Percentiles rank a stretch among this genome's conserved stretches.
Conservation (phyloP, 37 sponge, comb jelly and placozoan genomes). For the Eunapius fragilis region DNA sequence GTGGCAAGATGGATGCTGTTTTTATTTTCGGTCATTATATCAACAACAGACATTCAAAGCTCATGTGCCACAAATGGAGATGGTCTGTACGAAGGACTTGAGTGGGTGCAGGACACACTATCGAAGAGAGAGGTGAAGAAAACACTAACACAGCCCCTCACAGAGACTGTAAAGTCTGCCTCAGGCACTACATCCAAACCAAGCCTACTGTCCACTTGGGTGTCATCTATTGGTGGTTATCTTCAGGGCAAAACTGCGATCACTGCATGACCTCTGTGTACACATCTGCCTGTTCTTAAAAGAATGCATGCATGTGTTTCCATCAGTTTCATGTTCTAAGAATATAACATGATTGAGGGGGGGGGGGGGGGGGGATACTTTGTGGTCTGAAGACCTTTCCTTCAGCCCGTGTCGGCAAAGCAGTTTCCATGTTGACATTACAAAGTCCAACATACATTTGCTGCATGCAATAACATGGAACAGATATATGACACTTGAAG, state of each 20-base stretch:
- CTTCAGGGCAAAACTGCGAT: background rate
- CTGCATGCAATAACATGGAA: no score
- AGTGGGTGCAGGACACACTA: slow-evolving; percentile 51
- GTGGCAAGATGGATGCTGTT: background rate
- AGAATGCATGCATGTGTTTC: no score
- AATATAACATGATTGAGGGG: no score
- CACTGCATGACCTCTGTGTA: background rate
- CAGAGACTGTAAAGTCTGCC: slow-evolving; percentile 18
- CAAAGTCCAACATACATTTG: no score
- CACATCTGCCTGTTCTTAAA: no score
- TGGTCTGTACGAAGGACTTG: slow-evolving; percentile 88
- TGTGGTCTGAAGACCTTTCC: no score
- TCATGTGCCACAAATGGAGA: slow-evolving; percentile 76
- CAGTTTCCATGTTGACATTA: no score
- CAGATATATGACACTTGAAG: no score
- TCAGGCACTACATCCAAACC: background rate
- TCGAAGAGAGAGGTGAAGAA: slow-evolving; percentile 39
- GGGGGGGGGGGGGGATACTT: no score
- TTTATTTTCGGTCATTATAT: background rate
- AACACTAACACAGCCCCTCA: slow-evolving; percentile 52
- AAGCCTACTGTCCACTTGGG: background rate
- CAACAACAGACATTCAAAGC: slow-evolving; percentile 66
- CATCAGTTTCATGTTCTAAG: no score
- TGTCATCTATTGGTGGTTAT: background rate
- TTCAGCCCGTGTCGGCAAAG: no score